Base-by-base conservation (phyloP, 2,113 vertebrate species). In the Argyrosomus japonicus region DNA sequence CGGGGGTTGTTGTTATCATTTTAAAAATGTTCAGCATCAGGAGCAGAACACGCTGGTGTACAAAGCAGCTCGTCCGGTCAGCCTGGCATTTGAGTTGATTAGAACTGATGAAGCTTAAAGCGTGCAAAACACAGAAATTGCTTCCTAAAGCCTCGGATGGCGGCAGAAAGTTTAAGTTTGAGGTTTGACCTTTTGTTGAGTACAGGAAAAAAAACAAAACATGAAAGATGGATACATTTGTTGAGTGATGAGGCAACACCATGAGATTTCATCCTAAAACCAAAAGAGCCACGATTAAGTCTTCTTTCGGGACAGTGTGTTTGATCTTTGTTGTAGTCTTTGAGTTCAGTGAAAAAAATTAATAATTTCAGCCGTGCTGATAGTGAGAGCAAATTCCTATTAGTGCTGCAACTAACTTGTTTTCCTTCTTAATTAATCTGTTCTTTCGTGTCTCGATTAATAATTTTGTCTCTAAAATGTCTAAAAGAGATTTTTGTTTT, bases 31-130 rank as follows among this genome's bases (percentile, higher is more conserved):
- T 72, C 40, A 25, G 36, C 82, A 45, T 82, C 23, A 57, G 81
- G 68, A 79, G 71, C 57, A 50, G 76, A 81, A 17, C 43, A 45
- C 40, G 60, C 57, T 18, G 64, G 69, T 43, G 75, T 45, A 62
- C 56, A 0, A 77, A 82, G 68, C 65, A 67, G 83, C 81, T 68
- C 75, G 78, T 91, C 82, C 45, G 73, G 76, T 63, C 85, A 25
- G 81, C 60, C 63, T 62, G 61, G 60, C 54, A 77, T 91, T 81
- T 89, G 47, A 81, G 70, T 79, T 87, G 65, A 91, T 87, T 70
- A 71, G 77, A 89, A 53, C 19, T 76, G 77, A 90, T 81, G 68
- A 90, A 86, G 84, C 88, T 85, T 81, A 51, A 82, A 82, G 67
- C 23, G 17, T 70, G 51, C 74, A 2, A 25, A 3, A 25, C 13